Evolutionary conservation across 2,113 vertebrate species (phyloP).

Genomic region (Erpornis zantholeuca): DNA sequence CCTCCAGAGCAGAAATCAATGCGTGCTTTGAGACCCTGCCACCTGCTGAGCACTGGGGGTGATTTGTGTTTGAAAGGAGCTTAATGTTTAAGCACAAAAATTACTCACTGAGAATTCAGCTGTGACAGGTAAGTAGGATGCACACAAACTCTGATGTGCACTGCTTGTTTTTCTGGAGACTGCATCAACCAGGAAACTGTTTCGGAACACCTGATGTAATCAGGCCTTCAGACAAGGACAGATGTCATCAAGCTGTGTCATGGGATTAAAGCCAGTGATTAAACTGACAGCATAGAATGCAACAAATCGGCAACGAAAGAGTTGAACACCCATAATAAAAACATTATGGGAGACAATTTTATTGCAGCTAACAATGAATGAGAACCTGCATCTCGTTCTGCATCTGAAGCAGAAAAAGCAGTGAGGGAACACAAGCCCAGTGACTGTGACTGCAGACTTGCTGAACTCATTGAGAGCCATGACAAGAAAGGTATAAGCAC

Average conservation of each 20-base stretch:
- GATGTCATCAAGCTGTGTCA: background rate
- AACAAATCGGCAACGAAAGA: background rate
- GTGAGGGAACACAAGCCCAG: background rate
- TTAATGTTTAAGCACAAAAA: background rate
- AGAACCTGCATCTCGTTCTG: background rate
- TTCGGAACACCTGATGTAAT: background rate
- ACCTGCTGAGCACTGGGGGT: background rate
- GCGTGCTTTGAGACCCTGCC: background rate
- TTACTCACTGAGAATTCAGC: background rate
- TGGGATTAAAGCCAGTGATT: background rate
- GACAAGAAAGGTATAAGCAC: background rate
- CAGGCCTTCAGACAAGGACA: background rate
- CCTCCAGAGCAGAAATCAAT: fast-evolving
- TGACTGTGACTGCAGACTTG: background rate
- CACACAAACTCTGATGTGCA: background rate
- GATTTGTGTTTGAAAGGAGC: background rate
- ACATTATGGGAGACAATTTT: background rate
- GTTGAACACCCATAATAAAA: background rate
- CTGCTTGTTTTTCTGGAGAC: background rate
- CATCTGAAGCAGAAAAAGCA: slow-evolving; percentile 26
- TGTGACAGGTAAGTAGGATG: background rate
- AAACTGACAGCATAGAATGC: background rate
- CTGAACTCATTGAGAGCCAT: background rate
- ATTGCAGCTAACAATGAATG: background rate
- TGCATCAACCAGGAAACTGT: background rate